Conservation (phyloP, 2,113 vertebrate genomes). For the Meleagris gallopavo region DNA sequence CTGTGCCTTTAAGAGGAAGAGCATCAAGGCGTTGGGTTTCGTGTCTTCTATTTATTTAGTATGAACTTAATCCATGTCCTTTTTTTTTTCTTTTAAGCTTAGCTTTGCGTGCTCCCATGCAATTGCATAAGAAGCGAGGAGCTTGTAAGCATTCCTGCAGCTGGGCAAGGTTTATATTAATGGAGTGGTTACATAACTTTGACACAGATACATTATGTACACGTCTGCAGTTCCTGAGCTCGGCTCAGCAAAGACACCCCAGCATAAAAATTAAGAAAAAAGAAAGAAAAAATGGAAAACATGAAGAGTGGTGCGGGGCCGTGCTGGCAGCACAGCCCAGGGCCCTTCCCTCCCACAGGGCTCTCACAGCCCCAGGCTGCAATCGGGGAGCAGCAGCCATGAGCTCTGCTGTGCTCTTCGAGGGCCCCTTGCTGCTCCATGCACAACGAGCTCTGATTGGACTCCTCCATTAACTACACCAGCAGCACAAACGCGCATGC, state of each 20-base stretch:
- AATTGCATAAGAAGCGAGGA: background rate
- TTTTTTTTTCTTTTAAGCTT: background rate
- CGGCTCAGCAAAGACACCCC: background rate
- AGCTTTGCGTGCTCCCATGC: background rate
- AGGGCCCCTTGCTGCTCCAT: background rate
- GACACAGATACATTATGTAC: background rate
- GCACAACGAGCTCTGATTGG: background rate
- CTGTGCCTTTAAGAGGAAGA: background rate
- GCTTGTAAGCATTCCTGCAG: background rate
- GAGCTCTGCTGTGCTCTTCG: background rate
- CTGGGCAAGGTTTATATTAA: background rate
- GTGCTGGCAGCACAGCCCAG: no score
- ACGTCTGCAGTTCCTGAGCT: background rate
- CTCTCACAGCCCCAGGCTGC: background rate
- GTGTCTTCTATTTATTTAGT: background rate
- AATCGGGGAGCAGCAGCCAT: accelerated
- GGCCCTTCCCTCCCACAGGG: background rate
- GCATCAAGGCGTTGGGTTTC: background rate
- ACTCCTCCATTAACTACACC: background rate
- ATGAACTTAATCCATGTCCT: background rate
- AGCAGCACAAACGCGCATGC: background rate
- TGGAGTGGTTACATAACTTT: background rate
- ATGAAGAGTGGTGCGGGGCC: background rate
- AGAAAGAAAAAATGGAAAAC: no score
- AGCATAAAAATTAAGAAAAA: background rate